phyloP scores from a whole-genome alignment of 64 coral and sea anemone species.

The Pocillopora damicornis region DNA sequence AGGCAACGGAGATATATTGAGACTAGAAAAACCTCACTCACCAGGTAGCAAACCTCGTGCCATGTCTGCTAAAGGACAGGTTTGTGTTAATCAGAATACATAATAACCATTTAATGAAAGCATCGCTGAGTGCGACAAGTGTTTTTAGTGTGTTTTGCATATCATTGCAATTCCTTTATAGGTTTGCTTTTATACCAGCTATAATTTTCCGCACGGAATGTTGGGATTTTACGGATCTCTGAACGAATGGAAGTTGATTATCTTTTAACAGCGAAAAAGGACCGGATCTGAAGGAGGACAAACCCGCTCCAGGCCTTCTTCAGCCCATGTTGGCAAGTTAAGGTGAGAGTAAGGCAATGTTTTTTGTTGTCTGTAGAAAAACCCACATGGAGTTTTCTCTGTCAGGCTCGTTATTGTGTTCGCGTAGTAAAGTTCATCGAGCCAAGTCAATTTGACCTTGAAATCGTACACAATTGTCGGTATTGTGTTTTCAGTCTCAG shows the following conservation, averaged over 20 bases:
- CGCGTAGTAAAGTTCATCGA: too few species aligned
- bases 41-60: conserved; percentile 29
- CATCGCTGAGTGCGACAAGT: too few species aligned
- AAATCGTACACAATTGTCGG: neutral
- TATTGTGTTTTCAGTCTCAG: neutral
- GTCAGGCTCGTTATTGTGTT: too few species aligned
- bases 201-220: too few species aligned
- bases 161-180: too few species aligned
- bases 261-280: conserved; percentile 26
- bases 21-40: conserved; percentile 2
- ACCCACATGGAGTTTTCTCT: too few species aligned
- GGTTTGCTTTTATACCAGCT: too few species aligned
- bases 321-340: conserved; percentile 36
- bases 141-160: too few species aligned
- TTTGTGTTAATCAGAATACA: neutral
- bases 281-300: conserved; percentile 36
- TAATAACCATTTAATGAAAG: neutral
- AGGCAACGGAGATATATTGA: neutral
- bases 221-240: too few species aligned
- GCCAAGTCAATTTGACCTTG: neutral
- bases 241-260: neutral
- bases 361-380: neutral
- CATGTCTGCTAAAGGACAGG: conserved; percentile 22
- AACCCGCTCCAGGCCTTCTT: conserved; percentile 42
- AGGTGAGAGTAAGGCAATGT: conserved; percentile 20